Evolutionary conservation across 1,140 invertebrate genomes (phyloP).

Genomic region (Belonocnema kinseyi): DNA sequence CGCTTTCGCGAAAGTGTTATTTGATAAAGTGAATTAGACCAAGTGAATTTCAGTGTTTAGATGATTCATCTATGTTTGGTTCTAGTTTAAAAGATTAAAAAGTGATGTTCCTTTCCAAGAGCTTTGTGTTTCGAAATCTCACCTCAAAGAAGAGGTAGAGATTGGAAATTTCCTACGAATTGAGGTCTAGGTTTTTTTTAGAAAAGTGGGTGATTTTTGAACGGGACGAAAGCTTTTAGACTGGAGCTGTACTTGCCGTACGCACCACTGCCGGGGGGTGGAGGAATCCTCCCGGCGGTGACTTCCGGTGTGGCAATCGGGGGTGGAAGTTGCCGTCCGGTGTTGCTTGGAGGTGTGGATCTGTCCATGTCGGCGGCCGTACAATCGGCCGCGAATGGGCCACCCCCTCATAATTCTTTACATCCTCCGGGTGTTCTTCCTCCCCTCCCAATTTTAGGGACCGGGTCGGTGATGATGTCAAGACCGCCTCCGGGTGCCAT

Average conservation of each 20-base stretch:
- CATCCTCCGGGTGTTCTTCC: constrained; percentile 49
- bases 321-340: constrained; percentile 61
- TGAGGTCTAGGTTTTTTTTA: not conserved
- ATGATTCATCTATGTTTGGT: not conserved
- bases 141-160: not conserved
- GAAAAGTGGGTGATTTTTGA: not conserved
- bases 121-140: too few relatives aligned
- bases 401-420: constrained; percentile 58
- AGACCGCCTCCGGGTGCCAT: constrained; percentile 69
- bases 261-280: constrained; percentile 73
- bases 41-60: not conserved
- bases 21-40: not conserved
- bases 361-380: constrained; percentile 72
- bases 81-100: not conserved
- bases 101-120: too few relatives aligned
- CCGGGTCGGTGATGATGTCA: constrained; percentile 75
- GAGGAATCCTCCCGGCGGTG: constrained; percentile 73
- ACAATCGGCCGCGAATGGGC: constrained; percentile 53
- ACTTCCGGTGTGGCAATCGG: constrained; percentile 58
- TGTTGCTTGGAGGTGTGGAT: constrained; percentile 69
- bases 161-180: not conserved
- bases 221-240: constrained; percentile 51
- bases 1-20: not conserved
- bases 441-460: constrained; percentile 71
- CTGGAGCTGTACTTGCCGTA: constrained; percentile 76